These are phyloP conservation scores for Zeuzera pyrina DNA, from an alignment of 2,888 invertebrate species.

Conservation along the genomic window DNA sequence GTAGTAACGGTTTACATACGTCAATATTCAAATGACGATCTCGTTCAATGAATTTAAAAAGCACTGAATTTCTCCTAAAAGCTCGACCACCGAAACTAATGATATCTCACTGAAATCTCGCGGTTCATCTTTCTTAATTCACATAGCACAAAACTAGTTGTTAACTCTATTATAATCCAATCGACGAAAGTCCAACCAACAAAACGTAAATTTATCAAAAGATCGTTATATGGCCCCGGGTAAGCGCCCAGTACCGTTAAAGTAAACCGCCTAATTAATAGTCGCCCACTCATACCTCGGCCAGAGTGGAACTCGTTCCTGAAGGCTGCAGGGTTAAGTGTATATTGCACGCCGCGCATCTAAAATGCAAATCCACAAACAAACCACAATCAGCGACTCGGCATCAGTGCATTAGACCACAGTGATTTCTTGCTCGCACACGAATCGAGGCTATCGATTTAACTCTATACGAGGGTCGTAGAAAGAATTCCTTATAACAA, in stretches of 20 bases:
- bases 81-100: constrained; percentile 28
- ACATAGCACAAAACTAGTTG: constrained; percentile 26
- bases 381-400: constrained; percentile 47
- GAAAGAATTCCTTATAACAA: constrained; percentile 70
- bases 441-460: constrained; percentile 59
- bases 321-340: constrained; percentile 33
- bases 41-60: too few relatives aligned
- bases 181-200: constrained; percentile 34
- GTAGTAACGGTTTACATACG: too few relatives aligned
- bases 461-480: constrained; percentile 55
- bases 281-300: constrained; percentile 44
- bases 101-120: constrained; percentile 28
- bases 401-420: constrained; percentile 44
- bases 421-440: constrained; percentile 24
- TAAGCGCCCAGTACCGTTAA: constrained; percentile 37
- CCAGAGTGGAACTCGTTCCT: constrained; percentile 44
- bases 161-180: constrained; percentile 33
- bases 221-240: constrained; percentile 42
- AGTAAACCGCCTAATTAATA: constrained; percentile 54
- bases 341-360: constrained; percentile 49
- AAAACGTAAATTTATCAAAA: constrained; percentile 43
- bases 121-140: constrained; percentile 18
- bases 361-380: constrained; percentile 64
- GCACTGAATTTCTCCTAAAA: constrained; percentile 21
- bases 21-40: too few relatives aligned